Base-by-base conservation (phyloP, 2,113 vertebrate species). In the Ciconia boyciana region DNA sequence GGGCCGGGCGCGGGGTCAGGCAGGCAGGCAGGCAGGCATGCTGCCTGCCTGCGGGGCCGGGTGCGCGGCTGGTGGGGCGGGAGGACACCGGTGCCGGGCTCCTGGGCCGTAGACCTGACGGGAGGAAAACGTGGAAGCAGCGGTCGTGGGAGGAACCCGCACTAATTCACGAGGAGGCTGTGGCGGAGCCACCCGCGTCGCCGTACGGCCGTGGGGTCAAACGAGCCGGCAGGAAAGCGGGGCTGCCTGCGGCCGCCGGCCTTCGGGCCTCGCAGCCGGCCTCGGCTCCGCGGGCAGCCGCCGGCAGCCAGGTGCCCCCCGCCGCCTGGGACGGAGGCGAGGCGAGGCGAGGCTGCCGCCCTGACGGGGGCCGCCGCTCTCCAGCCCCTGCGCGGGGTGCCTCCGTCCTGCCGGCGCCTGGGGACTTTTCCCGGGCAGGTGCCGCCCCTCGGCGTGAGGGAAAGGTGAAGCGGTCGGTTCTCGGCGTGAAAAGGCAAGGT, bases 21-120 rank as follows among this genome's bases (percentile, higher is more conserved):
- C 11, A 13, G 20, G 17, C 3, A 2, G 7, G 2, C 8, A 1
- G 22, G 16, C 11, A 13, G 20, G 17, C 3, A 2, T 36, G 36
- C 36, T 36, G 36, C 36, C 21, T 8, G 20, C 6, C 8, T 13
- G 43, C 1, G 7, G 64, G 34, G 4, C 3, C 2, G 29, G 54
- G 18, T 21, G 34, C 2, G 48, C 7, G 16, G 28, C 20, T 25
- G 57, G 48, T 7, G 65, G 32, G 12, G 58, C 4, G 21, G 85
- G 49, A 32, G 71, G 32, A 15, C 22, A 6, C 16, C 48, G 11
- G 43, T 25, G 58, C 29, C 6, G 20, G 48, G 52, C 26, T 46
- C 8, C 32, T 25, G 83, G 39, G 6, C 13, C 34, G 32, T 36
- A 16, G 51, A 14, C 9, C 9, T 12, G 61, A 24, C 21, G 28